Evolutionary conservation across 2,888 invertebrate genomes (phyloP).

Genomic region (Smittia sp.): DNA sequence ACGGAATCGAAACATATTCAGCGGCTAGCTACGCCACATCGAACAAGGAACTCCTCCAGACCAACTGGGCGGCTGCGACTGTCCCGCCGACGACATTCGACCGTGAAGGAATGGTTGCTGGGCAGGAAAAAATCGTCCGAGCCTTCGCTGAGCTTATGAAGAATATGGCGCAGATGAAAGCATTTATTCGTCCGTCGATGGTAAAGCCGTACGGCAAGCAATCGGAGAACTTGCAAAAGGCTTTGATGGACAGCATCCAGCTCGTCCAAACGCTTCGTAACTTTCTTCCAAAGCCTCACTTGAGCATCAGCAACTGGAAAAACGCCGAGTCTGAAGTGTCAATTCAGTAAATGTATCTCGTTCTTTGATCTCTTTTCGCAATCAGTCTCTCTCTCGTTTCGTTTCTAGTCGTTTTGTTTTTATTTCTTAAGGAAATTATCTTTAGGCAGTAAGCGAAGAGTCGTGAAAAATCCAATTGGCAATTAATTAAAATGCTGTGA

Average conservation of each 20-base stretch:
- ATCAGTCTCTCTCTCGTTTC: neutral
- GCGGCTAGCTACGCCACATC: slow-evolving; percentile 47
- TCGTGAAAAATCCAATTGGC: slow-evolving; percentile 30
- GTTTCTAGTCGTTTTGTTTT: slow-evolving; percentile 18
- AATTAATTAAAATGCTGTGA: slow-evolving; percentile 41
- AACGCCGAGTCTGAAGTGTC: slow-evolving; percentile 65
- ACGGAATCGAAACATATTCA: slow-evolving; percentile 35
- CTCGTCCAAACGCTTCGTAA: slow-evolving; percentile 80
- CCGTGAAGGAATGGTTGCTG: slow-evolving; percentile 56
- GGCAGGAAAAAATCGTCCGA: slow-evolving; percentile 81
- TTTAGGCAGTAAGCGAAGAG: slow-evolving; percentile 33
- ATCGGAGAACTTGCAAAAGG: slow-evolving; percentile 84
- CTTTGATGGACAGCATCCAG: slow-evolving; percentile 81
- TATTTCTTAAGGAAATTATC: neutral
- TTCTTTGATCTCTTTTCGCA: slow-evolving; percentile 6
- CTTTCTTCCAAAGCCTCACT: slow-evolving; percentile 82
- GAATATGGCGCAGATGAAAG: slow-evolving; percentile 84
- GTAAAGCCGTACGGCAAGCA: slow-evolving; percentile 82
- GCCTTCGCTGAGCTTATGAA: slow-evolving; percentile 84
- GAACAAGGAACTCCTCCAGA: slow-evolving; percentile 66
- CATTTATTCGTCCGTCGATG: slow-evolving; percentile 84
- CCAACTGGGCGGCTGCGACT: slow-evolving; percentile 58
- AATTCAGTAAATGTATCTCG: slow-evolving; percentile 22
- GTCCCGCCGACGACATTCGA: slow-evolving; percentile 42
- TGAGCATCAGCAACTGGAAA: slow-evolving; percentile 86